Evolutionary conservation across 2,888 invertebrate genomes (phyloP), one percentile per base, ranked within the genome.

Genomic region (Eulithis testata): DNA sequence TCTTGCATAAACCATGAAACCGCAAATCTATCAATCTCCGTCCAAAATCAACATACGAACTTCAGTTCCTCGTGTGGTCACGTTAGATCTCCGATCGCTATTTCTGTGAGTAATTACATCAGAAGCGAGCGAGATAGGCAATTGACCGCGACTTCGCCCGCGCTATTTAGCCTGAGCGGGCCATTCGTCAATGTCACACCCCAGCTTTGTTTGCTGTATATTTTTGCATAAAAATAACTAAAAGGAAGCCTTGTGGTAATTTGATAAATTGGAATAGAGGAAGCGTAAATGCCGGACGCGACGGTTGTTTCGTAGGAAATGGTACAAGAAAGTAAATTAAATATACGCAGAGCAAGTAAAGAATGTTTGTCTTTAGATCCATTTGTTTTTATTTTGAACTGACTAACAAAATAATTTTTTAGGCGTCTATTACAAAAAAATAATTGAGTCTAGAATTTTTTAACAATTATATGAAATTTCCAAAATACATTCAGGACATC

Each of bases 141-240:
- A 87, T 86, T 79, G 77, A 76, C 81, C 84, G 81, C 73, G 73
- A 73, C 79, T 77, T 68, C 60, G 76, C 70, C 70, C 66, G 82
- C 74, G 53, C 78, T 80, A 80, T 84, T 84, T 79, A 78, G 72
- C 70, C 74, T 65, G 69, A 73, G 78, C 74, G 67, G 36, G 75
- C 71, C 83, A 88, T 90, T 78, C 79, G 78, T 90, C 90, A 90
- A 79, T 83, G 90, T 89, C 89, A 76, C 66, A 66, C 72, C 68
- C 69, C 69, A 66, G 79, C 78, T 79, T 78, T 83, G 82, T 83
- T 80, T 80, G 76, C 81, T 80, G 84, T 85, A 84, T 85, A 85
- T 86, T 86, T 89, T 89, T 88, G 85, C 88, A 88, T 88, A 84
- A 85, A 87, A 85, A 87, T 83, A 86, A 84, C 78, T 78, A 72